phyloP scores from a whole-genome alignment of 2,797 vertebrate genomes.

The Coilia nasus region DNA sequence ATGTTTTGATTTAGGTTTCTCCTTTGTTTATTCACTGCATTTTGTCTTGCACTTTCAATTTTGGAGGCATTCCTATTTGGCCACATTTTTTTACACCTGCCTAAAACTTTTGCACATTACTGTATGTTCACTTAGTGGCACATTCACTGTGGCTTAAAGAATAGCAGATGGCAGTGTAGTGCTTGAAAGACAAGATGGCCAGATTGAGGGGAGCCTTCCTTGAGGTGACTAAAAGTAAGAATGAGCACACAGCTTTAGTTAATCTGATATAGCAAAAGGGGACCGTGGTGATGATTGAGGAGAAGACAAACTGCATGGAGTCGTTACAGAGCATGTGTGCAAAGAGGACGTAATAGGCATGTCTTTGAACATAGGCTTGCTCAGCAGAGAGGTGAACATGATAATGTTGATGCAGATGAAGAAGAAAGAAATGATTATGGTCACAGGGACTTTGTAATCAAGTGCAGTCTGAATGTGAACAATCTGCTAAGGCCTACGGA shows the following conservation, averaged over 20 bases:
- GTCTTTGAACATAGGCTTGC: slow-evolving; percentile 59
- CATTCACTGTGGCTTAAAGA: slow-evolving; percentile 63
- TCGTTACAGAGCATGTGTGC: slow-evolving; percentile 60
- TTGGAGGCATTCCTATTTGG: no score
- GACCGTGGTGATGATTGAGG: neutral
- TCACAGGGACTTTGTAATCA: no score
- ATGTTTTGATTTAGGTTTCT: no score
- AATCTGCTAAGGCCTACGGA: neutral
- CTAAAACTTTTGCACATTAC: no score
- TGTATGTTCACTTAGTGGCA: slow-evolving; percentile 60
- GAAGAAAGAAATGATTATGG: slow-evolving; percentile 31
- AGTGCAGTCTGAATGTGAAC: slow-evolving; percentile 30
- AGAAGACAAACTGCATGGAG: slow-evolving; percentile 50
- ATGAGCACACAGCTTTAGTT: slow-evolving; percentile 49
- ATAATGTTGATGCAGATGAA: slow-evolving; percentile 60
- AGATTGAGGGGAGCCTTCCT: slow-evolving; percentile 63
- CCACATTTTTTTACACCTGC: no score
- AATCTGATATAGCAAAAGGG: neutral
- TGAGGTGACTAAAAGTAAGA: slow-evolving; percentile 35
- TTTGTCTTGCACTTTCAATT: no score
- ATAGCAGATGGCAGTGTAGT: slow-evolving; percentile 68
- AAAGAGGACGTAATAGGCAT: slow-evolving; percentile 63
- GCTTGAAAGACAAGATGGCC: slow-evolving; percentile 68
- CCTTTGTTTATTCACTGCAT: no score
- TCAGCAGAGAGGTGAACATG: slow-evolving; percentile 60